These are phyloP conservation scores for Schizaphis graminum DNA, from an alignment of 2,888 invertebrate species.

Conservation along the genomic window DNA sequence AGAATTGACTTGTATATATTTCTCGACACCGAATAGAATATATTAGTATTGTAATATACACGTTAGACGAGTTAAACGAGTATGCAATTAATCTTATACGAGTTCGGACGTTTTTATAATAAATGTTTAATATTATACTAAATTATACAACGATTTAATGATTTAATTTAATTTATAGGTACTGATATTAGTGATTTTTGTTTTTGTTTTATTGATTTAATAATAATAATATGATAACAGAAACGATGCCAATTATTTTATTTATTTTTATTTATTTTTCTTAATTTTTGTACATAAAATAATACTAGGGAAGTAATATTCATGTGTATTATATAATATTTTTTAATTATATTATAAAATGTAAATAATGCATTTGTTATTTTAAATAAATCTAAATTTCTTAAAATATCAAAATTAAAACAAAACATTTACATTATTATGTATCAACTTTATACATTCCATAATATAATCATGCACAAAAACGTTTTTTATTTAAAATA, in stretches of 20 bases:
- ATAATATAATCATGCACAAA: background rate
- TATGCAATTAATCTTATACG: constrained; percentile 33
- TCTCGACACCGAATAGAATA: background rate
- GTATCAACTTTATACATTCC: background rate
- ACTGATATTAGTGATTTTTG: background rate
- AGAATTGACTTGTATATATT: constrained; percentile 11
- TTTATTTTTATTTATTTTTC: background rate
- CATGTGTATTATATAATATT: background rate
- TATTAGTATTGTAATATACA: constrained; percentile 19
- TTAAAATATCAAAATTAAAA: background rate
- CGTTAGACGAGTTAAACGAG: constrained; percentile 43
- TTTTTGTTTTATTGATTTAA: background rate
- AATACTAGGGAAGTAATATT: background rate
- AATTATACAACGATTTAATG: background rate
- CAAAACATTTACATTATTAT: background rate
- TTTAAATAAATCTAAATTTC: background rate
- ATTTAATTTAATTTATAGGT: constrained; percentile 14
- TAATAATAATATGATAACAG: background rate
- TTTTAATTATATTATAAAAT: background rate
- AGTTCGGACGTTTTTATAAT: background rate
- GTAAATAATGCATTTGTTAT: background rate
- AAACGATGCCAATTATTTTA: background rate
- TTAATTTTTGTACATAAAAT: background rate
- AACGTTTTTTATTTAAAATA: background rate
- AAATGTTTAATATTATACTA: background rate